phyloP scores from a whole-genome alignment of 2,888 invertebrate genomes.

The Tridacna gigas region DNA sequence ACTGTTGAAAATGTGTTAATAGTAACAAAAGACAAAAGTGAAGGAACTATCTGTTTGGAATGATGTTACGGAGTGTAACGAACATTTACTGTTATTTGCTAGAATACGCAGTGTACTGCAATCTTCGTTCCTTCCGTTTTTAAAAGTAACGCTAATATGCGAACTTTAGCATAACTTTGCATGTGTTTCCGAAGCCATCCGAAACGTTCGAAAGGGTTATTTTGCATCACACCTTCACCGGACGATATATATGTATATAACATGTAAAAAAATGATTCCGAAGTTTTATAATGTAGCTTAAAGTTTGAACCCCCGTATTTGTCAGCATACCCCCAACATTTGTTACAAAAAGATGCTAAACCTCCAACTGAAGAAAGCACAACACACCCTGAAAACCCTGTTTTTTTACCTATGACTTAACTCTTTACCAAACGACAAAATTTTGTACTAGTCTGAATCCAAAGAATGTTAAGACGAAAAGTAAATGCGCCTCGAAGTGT shows the following conservation, averaged over 20 bases:
- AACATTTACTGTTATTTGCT: not conserved
- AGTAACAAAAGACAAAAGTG: conserved; percentile 30
- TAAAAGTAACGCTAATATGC: not conserved
- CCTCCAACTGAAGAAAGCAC: no score
- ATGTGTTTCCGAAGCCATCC: not conserved
- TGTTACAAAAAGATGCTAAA: no score
- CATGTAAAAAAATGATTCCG: no score
- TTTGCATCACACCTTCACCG: conserved; percentile 28
- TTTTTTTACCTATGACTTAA: no score
- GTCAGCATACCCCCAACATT: no score
- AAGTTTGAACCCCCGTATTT: no score
- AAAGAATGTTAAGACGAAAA: no score
- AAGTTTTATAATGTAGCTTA: no score
- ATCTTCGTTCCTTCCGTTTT: not conserved
- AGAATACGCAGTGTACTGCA: not conserved
- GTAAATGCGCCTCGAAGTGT: no score
- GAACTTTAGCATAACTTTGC: not conserved
- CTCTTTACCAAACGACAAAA: no score
- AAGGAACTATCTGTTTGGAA: not conserved
- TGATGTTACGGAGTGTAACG: not conserved
- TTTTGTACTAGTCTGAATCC: no score
- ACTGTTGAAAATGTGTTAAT: conserved; percentile 31
- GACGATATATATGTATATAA: conserved; percentile 24
- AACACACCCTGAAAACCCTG: no score
- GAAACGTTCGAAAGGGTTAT: not conserved